Conservation (phyloP, 2,888 invertebrate species). For the Abrostola triplasia region DNA sequence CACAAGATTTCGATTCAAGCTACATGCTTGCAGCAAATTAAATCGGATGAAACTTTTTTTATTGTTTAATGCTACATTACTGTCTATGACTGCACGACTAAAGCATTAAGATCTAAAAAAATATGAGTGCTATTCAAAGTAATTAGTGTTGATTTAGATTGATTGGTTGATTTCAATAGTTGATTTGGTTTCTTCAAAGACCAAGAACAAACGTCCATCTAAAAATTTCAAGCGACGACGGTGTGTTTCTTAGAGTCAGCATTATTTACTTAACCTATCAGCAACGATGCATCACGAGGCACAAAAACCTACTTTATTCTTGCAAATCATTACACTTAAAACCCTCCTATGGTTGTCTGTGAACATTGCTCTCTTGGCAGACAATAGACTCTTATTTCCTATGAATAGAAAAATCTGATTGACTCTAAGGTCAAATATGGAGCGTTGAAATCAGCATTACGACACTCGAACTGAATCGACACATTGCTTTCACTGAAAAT, state of each 20-base stretch:
- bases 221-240: constrained; percentile 8
- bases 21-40: background rate
- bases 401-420: constrained; percentile 75
- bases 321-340: constrained; percentile 58
- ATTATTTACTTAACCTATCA: constrained; percentile 31
- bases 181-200: constrained; percentile 11
- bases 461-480: constrained; percentile 67
- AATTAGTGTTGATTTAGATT: constrained; percentile 24
- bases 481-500: constrained; percentile 73
- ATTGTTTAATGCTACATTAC: background rate
- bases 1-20: background rate
- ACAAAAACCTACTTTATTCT: constrained; percentile 49
- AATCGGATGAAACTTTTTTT: background rate
- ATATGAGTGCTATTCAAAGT: constrained; percentile 11
- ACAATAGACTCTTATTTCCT: constrained; percentile 68
- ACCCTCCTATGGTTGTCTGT: constrained; percentile 39
- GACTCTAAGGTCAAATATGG: constrained; percentile 72
- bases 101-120: background rate
- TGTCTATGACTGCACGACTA: constrained; percentile 7
- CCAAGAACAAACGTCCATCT: constrained; percentile 9
- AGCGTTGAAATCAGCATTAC: constrained; percentile 70
- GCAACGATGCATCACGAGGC: constrained; percentile 29
- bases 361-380: constrained; percentile 40
- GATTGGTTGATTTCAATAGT: constrained; percentile 18
- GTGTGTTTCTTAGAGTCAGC: constrained; percentile 16